Evolutionary conservation across 2,888 invertebrate genomes (phyloP), one percentile per base, ranked within the genome.

Genomic region (Andrena trimmerana): DNA sequence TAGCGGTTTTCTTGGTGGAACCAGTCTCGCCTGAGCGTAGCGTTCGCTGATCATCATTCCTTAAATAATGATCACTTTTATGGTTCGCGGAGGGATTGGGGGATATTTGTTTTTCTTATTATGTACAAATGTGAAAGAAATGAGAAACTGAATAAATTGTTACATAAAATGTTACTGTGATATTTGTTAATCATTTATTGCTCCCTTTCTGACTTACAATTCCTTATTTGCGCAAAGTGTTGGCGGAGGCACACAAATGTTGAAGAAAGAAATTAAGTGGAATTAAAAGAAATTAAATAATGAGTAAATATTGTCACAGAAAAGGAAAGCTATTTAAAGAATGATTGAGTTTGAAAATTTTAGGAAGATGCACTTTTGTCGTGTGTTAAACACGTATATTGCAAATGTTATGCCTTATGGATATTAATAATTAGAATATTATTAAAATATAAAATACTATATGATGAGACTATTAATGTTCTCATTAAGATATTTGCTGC

Each of bases 81-180:
- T 69, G 69, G 33, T 62, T 57, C 50, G 57, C 36, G 67, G 48
- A 71, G 66, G 78, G 66, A 63, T 66, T 36, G 48, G 69, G 63
- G 33, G 73, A 74, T 77, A 60, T 7, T 84, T 78, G 75, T 78
- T 77, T 70, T n/a, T 69, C 16, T 70, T 81, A 52, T 82, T 67
- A 74, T 86, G 81, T 87, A 88, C 81, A 84, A 87, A 83, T 78
- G 77, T 78, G 79, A 86, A 86, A 89, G 90, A 74, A 86, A 74
- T 80, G 60, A 67, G 75, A 90, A 81, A 31, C 80, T 60, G 52
- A 93, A 93, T 93, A 93, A 93, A 94, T 93, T 93, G 93, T 93
- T 94, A 93, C 90, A 89, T 88, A 93, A 93, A 93, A 92, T 83
- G 85, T 89, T 89, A 79, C 75, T 74, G 75, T 83, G 79, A 87